Conservation (phyloP, 2,113 vertebrate genomes). For the Sylvicapra grimmia region DNA sequence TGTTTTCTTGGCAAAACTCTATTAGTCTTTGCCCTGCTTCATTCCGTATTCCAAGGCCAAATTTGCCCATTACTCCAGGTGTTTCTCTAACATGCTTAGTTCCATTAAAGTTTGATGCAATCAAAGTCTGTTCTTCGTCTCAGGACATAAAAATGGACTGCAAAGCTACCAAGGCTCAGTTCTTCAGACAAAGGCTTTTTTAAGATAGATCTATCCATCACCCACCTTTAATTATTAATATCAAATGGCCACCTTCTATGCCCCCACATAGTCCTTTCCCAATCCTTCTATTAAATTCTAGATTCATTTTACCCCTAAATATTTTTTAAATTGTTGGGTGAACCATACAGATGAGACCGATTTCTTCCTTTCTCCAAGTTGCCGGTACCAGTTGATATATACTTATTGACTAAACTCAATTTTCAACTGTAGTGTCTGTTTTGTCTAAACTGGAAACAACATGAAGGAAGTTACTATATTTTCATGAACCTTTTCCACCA, state of each 20-base stretch:
- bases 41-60: no score
- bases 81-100: neutral
- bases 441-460: neutral
- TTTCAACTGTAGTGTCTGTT: neutral
- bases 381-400: neutral
- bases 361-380: neutral
- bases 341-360: neutral
- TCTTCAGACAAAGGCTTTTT: constrained; percentile 1
- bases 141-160: neutral
- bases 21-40: no score
- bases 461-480: neutral
- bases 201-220: neutral
- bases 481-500: neutral
- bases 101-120: neutral
- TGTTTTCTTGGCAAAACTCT: no score
- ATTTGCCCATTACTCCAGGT: no score
- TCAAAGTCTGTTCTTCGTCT: neutral
- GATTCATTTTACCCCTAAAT: neutral
- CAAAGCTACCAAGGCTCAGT: neutral
- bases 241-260: neutral
- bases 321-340: neutral
- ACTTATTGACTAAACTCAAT: neutral
- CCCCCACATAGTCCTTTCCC: neutral
- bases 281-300: constrained; percentile 2
- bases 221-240: neutral